These are phyloP conservation scores for Creontiades dilutus DNA, from an alignment of 2,888 invertebrate species.

Conservation along the genomic window DNA sequence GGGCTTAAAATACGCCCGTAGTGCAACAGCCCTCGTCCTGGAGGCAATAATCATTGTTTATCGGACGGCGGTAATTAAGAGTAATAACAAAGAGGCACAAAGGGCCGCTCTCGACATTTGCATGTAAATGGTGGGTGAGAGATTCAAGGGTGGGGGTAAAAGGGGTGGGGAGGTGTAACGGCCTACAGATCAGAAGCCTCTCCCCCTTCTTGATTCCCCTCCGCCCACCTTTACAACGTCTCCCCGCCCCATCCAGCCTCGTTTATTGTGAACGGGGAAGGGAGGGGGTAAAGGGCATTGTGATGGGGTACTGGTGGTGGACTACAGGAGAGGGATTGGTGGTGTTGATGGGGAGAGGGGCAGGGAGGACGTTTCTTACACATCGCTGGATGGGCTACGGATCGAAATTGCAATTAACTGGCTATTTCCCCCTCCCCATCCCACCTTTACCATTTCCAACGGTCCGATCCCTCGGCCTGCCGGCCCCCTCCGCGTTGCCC, in stretches of 20 bases:
- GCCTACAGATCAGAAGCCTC: constrained; percentile 57
- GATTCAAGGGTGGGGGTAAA: not conserved
- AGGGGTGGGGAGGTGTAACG: constrained; percentile 21
- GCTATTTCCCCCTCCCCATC: constrained; percentile 65
- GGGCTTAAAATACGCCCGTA: constrained; percentile 20
- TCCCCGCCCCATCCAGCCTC: not conserved
- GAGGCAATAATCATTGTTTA: constrained; percentile 66
- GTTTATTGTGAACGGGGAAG: too few species aligned
- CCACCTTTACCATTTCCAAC: not conserved
- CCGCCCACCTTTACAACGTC: not conserved
- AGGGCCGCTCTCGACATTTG: constrained; percentile 60
- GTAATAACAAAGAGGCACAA: constrained; percentile 69
- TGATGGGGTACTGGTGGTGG: constrained; percentile 23
- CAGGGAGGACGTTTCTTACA: constrained; percentile 69
- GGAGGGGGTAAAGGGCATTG: not conserved
- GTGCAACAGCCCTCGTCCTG: constrained; percentile 52
- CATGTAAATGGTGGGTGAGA: constrained; percentile 69
- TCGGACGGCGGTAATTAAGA: constrained; percentile 67
- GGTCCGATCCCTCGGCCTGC: not conserved
- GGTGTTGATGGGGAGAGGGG: not conserved
- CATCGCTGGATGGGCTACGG: constrained; percentile 70
- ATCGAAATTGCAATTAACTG: constrained; percentile 71
- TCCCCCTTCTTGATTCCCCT: not conserved
- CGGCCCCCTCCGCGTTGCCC: not conserved
- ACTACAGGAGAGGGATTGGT: not conserved